A percentile compares a stretch with the other conserved stretches of the same genome.
These are phyloP conservation scores for Lepidostoma basale DNA, from an alignment of 1,140 invertebrate genomes.

Conservation along the genomic window DNA sequence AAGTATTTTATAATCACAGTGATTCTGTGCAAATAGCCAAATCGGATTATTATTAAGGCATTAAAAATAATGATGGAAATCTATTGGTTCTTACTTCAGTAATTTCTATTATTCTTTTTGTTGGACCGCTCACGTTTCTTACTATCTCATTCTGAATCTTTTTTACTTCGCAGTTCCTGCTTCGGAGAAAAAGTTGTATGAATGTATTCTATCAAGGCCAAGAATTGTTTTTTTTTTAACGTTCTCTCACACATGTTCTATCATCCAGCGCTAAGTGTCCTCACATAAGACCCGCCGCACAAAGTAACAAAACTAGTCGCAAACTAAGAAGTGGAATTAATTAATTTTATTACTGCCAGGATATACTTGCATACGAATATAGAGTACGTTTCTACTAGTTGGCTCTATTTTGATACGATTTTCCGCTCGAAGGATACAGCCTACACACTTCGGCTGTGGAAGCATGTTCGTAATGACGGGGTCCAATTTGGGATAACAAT, in stretches of 20 bases:
- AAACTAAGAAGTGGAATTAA: not conserved
- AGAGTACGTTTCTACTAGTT: not conserved
- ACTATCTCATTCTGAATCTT: conserved; percentile 32
- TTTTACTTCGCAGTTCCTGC: conserved; percentile 35
- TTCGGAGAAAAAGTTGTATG: conserved; percentile 32
- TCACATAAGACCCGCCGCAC: conserved; percentile 1
- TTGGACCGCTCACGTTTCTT: conserved; percentile 16
- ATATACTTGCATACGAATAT: not conserved
- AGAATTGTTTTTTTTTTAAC: conserved; percentile 39
- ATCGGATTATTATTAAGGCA: not conserved
- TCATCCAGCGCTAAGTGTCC: conserved; percentile 27
- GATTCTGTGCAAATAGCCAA: too few species aligned
- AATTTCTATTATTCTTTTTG: not conserved
- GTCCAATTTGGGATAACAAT: conserved; percentile 27
- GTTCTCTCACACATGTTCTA: conserved; percentile 25
- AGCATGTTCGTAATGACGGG: conserved; percentile 13
- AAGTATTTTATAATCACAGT: not conserved
- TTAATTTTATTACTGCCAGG: not conserved
- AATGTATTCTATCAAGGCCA: conserved; percentile 40
- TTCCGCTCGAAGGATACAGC: conserved; percentile 9
- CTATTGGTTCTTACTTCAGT: not conserved
- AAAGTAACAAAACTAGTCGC: not conserved
- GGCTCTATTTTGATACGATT: not conserved
- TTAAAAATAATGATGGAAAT: not conserved
- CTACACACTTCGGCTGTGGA: conserved; percentile 12